Evolutionary conservation across 53 echinoderm and acorn worm species (phyloP), one percentile per base, ranked within the genome.

Genomic region (Holothuria scabra): DNA sequence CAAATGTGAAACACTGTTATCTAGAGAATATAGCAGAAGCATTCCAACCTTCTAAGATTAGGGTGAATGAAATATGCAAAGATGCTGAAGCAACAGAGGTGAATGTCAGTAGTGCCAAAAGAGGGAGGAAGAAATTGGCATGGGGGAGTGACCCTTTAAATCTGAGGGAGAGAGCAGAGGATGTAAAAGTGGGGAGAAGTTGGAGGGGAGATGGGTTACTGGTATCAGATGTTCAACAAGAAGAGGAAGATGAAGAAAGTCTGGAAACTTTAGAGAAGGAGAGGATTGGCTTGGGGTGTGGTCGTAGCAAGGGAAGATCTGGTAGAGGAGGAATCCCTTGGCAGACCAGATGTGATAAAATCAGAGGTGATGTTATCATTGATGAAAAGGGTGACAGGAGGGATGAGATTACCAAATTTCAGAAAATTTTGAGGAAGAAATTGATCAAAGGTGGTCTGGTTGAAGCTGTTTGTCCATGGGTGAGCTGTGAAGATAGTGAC

Each of bases 231-330:
- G 71, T 52, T 3, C 14, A 52, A 22, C 64, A 29, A 81, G 82
- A 84, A 81, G 84, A 44, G 21, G 26, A 61, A 28, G 74, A 7
- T 29, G 85, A 26, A 85, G 81, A 59, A 65, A 80, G 21, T 74
- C 74, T 26, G 44, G 64, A 64, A 21, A 24, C 64, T 64, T 12
- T 22, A 21, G 26, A 26, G 20, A 64, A 22, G 26, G 28, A 30
- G 0, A 64, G 64, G 64, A 64, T 22, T 5, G 5, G 10, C 11
- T 12, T 14, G 11, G 64, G 64, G 12, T 28, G 5, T 28, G 30
- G 28, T 2, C 23, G 26, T 9, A 64, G 20, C 28, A 28, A 25
- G 0, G 5, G 1, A 25, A 64, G 64, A 22, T 64, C 52, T 16
- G 18, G 8, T 14, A 52, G 52, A 18, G 18, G 52, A 52, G 52